Evolutionary conservation across 2,888 invertebrate genomes (phyloP).

Genomic region (Asteroscopus sphinx): DNA sequence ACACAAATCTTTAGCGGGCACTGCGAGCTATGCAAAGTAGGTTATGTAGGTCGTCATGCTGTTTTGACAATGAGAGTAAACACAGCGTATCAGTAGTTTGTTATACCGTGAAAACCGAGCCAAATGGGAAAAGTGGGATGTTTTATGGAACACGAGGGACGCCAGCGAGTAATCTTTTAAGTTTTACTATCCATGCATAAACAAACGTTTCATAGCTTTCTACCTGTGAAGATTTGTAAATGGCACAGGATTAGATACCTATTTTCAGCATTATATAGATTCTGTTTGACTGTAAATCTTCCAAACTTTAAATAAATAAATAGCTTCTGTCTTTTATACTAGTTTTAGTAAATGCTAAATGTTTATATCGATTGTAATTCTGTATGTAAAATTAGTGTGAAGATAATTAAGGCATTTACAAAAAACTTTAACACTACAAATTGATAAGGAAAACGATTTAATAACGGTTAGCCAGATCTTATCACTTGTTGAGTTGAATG

Average conservation of each 20-base stretch:
- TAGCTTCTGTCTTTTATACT: background rate
- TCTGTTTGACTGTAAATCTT: no score
- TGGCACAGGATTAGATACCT: no score
- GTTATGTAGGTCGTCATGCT: conserved; percentile 41
- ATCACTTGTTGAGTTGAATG: background rate
- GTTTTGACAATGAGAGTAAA: conserved; percentile 42
- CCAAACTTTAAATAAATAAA: no score
- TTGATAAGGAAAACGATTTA: conserved; percentile 12
- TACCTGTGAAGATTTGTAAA: no score
- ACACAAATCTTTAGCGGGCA: conserved; percentile 21
- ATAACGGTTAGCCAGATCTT: background rate
- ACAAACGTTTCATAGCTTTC: background rate
- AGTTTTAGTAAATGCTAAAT: background rate
- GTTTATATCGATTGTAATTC: background rate
- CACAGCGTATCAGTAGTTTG: conserved; percentile 24
- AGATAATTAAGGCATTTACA: conserved; percentile 25
- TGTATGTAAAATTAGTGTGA: conserved; percentile 24
- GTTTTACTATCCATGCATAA: background rate
- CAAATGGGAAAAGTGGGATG: conserved; percentile 2
- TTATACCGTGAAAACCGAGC: conserved; percentile 19
- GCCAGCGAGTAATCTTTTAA: background rate
- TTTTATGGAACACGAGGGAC: background rate
- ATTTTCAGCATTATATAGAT: no score
- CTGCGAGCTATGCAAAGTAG: conserved; percentile 30
- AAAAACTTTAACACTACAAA: conserved; percentile 3